Evolutionary conservation across 2,113 vertebrate genomes (phyloP).

Genomic region (Apteryx mantelli): DNA sequence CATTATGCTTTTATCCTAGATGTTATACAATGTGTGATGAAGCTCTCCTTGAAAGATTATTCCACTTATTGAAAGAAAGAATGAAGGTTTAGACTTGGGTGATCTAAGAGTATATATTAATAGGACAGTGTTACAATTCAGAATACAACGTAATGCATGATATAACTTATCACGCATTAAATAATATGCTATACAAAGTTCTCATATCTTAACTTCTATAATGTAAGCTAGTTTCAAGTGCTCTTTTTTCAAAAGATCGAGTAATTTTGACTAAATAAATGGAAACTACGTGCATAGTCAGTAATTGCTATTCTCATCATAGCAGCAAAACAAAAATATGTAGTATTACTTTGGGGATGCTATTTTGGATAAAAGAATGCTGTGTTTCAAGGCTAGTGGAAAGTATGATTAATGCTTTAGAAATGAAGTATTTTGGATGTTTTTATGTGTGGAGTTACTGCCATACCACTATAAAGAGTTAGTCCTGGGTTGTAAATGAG

Average conservation of each 20-base stretch:
- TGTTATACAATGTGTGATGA: background rate
- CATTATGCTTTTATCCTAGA: background rate
- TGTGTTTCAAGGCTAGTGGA: constrained; percentile 20
- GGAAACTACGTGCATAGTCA: background rate
- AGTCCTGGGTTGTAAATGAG: constrained; percentile 10
- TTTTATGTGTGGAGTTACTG: constrained; percentile 4
- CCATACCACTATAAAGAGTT: constrained; percentile 9
- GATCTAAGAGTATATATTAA: background rate
- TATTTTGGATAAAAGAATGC: constrained; percentile 46
- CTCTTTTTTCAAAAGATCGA: background rate
- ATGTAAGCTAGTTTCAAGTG: background rate
- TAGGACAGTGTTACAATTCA: background rate
- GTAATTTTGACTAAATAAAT: background rate
- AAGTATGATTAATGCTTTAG: constrained; percentile 53
- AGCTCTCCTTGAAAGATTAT: background rate
- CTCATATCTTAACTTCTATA: background rate
- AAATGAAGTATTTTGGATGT: constrained; percentile 39
- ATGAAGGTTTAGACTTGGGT: background rate
- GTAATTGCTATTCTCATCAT: constrained; percentile 8
- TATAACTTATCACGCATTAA: background rate
- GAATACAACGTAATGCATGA: background rate
- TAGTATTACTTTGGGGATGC: constrained; percentile 17
- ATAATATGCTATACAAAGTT: background rate
- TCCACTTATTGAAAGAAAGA: background rate
- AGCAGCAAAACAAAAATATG: constrained; percentile 25